Percentiles rank a stretch among this genome's conserved stretches.
Conservation (phyloP, 2,888 invertebrate species). For the Celastrina argiolus region DNA sequence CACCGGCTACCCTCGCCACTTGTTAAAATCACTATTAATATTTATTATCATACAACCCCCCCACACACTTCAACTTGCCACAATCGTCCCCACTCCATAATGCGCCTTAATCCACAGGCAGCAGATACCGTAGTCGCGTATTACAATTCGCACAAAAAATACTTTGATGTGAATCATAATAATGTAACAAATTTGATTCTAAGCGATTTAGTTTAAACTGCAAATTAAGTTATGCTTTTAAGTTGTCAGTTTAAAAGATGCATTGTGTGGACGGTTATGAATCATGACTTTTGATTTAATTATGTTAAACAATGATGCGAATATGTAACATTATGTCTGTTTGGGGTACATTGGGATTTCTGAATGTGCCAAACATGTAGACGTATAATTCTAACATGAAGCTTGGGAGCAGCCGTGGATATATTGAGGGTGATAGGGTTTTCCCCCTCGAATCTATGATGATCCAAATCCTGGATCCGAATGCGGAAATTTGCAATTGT, state of each 20-base stretch:
- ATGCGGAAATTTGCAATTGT: too few species aligned
- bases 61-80: not conserved
- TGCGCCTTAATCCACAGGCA: not conserved
- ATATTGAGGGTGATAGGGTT: too few species aligned
- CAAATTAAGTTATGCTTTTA: slow-evolving; percentile 19
- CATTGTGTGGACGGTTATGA: not conserved
- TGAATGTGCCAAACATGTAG: too few species aligned
- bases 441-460: too few species aligned
- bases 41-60: slow-evolving; percentile 20
- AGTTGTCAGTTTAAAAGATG: not conserved
- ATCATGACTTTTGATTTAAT: slow-evolving; percentile 7
- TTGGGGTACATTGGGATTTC: not conserved
- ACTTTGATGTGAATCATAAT: not conserved
- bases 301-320: not conserved
- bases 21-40: slow-evolving; percentile 21
- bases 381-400: too few species aligned
- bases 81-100: not conserved
- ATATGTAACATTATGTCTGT: too few species aligned
- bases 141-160: not conserved
- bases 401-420: too few species aligned
- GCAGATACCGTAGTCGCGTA: not conserved
- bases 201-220: slow-evolving; percentile 13
- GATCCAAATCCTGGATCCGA: too few species aligned
- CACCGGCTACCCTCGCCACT: slow-evolving; percentile 14
- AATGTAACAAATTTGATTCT: slow-evolving; percentile 20